Conservation (phyloP, 2,113 vertebrate genomes). For the Triplophysa siluroides region DNA sequence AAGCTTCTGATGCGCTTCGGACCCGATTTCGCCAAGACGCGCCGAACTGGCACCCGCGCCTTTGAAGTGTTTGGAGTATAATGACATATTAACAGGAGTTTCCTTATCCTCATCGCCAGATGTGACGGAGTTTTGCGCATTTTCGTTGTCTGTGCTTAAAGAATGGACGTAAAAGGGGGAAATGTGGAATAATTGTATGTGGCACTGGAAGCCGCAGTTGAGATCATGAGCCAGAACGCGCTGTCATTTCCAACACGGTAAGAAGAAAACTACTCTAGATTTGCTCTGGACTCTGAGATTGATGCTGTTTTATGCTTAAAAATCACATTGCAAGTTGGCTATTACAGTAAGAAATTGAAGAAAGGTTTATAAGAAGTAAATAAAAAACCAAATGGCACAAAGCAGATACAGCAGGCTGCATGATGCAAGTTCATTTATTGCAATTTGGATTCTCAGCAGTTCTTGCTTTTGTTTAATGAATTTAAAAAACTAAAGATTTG, state of each 20-base stretch:
- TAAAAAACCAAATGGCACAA: no score
- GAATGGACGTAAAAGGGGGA: conserved; percentile 15
- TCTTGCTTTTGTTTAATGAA: no score
- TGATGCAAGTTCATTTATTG: no score
- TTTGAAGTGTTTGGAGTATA: background rate
- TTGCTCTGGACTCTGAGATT: no score
- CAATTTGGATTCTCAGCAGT: no score
- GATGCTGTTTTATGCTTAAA: no score
- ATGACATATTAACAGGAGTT: conserved; percentile 6
- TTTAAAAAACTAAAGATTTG: no score
- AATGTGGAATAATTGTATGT: conserved; percentile 39
- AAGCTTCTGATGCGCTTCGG: conserved; percentile 29
- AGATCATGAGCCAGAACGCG: conserved; percentile 37
- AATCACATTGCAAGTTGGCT: no score
- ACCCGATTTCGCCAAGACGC: conserved; percentile 13
- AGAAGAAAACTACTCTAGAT: conserved; percentile 30
- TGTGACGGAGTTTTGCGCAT: conserved; percentile 19
- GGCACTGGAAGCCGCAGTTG: conserved; percentile 39
- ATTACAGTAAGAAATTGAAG: no score
- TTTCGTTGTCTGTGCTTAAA: background rate
- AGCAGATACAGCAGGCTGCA: no score
- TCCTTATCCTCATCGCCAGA: background rate
- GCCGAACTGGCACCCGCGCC: conserved; percentile 2
- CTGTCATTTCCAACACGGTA: conserved; percentile 43
- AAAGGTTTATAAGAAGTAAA: no score